Evolutionary conservation across 1,140 invertebrate species (phyloP).

Genomic region (Steinernema feltiae): DNA sequence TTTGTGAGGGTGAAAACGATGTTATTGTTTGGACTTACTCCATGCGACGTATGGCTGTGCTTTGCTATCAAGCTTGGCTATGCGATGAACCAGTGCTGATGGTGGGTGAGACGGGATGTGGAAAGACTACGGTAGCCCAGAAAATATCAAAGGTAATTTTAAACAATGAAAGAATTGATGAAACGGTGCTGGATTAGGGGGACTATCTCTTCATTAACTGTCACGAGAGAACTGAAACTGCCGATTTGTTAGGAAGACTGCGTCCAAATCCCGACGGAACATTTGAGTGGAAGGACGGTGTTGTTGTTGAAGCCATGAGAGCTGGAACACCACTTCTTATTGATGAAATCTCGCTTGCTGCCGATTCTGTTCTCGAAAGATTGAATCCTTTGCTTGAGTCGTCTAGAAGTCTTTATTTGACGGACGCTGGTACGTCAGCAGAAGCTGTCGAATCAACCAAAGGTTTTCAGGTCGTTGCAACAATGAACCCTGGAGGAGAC

Average conservation of each 20-base stretch:
- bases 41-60: constrained; percentile 81
- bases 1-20: constrained; percentile 66
- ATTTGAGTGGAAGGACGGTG: constrained; percentile 97
- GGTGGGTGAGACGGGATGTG: constrained; percentile 95
- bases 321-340: constrained; percentile 80
- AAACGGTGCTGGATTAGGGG: constrained; percentile 19
- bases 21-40: constrained; percentile 82
- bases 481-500: constrained; percentile 99
- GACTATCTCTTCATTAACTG: constrained; percentile 78
- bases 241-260: constrained; percentile 91
- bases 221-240: constrained; percentile 95
- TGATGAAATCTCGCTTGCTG: constrained; percentile 97
- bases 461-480: constrained; percentile 85
- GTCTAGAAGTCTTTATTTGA: constrained; percentile 78
- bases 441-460: constrained; percentile 68
- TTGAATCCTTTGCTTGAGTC: constrained; percentile 92
- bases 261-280: constrained; percentile 69
- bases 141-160: constrained; percentile 32
- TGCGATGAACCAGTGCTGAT: constrained; percentile 90
- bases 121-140: constrained; percentile 94
- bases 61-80: constrained; percentile 76
- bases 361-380: constrained; percentile 94
- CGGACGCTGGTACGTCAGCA: constrained; percentile 63
- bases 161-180: background rate
- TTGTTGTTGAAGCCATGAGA: constrained; percentile 82